Evolutionary conservation across 2,797 vertebrate genomes (phyloP).

Genomic region (Scarus forsteni): DNA sequence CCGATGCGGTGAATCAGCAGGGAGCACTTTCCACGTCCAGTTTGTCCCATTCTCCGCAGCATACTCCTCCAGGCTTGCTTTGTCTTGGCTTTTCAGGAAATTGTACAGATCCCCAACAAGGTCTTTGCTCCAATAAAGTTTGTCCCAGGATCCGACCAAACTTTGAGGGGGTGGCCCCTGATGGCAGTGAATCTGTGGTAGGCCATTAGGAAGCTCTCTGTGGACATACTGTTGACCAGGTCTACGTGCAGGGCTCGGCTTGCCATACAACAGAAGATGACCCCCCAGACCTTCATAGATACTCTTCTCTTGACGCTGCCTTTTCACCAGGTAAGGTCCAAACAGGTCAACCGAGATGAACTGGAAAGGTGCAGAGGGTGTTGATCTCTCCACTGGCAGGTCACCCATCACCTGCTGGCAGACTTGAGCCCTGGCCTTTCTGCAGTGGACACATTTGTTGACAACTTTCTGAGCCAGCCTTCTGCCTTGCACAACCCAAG

Average conservation of each 20-base stretch:
- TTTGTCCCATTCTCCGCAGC: no score
- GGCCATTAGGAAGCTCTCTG: constrained; percentile 18
- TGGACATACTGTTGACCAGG: constrained; percentile 1
- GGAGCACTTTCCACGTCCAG: no score
- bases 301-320: constrained; percentile 42
- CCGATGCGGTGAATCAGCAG: no score
- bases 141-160: constrained; percentile 38
- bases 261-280: constrained; percentile 41
- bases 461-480: constrained; percentile 27
- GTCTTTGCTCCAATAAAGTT: constrained; percentile 26
- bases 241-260: constrained; percentile 37
- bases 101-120: background rate
- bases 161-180: constrained; percentile 27
- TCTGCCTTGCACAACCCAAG: constrained; percentile 31
- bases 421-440: constrained; percentile 17
- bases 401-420: constrained; percentile 37
- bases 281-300: constrained; percentile 29
- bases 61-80: no score
- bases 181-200: constrained; percentile 34
- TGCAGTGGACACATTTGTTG: constrained; percentile 4
- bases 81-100: background rate
- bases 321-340: constrained; percentile 36
- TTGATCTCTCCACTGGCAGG: constrained; percentile 4
- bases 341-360: constrained; percentile 44
- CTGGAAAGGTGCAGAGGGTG: constrained; percentile 29